phyloP scores from a whole-genome alignment of 2,113 vertebrate genomes.

The Cnemophilus loriae region DNA sequence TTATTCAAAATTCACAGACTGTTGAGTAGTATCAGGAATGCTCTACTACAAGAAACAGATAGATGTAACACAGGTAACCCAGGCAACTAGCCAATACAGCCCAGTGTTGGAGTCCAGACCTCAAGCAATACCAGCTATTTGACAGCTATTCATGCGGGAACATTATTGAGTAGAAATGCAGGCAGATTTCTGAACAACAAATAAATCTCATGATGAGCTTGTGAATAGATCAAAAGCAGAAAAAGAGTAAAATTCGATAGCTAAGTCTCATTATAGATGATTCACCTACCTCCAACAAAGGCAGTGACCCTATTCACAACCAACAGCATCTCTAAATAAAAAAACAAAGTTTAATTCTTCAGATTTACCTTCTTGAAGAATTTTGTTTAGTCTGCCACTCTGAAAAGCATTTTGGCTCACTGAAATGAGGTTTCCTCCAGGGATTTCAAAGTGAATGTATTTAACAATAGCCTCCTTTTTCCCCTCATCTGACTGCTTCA shows the following conservation, averaged over 20 bases:
- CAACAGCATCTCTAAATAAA: conserved; percentile 31
- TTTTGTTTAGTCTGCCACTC: not conserved
- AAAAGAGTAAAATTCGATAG: conserved; percentile 32
- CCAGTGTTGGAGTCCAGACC: not conserved
- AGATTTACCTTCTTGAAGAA: not conserved
- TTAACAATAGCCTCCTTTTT: conserved; percentile 2
- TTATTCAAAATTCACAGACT: conserved; percentile 36
- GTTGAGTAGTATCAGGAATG: not conserved
- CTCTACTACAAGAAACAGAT: not conserved
- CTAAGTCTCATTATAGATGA: conserved; percentile 7
- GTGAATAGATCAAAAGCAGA: conserved; percentile 43
- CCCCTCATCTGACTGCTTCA: not conserved
- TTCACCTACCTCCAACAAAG: conserved; percentile 6
- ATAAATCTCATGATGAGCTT: conserved; percentile 44
- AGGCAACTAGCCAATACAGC: conserved; percentile 31
- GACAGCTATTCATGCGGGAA: conserved; percentile 3
- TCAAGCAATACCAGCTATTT: not conserved
- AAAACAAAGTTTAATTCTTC: conserved; percentile 36
- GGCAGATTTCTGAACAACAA: conserved; percentile 39
- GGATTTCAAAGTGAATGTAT: not conserved
- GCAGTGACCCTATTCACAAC: conserved; percentile 2
- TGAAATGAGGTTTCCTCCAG: not conserved
- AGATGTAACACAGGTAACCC: conserved; percentile 32
- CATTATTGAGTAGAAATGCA: not conserved
- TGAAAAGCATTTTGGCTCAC: conserved; percentile 22